Base-by-base conservation (phyloP, 2,888 invertebrate genomes). In the Drosophila atripex region DNA sequence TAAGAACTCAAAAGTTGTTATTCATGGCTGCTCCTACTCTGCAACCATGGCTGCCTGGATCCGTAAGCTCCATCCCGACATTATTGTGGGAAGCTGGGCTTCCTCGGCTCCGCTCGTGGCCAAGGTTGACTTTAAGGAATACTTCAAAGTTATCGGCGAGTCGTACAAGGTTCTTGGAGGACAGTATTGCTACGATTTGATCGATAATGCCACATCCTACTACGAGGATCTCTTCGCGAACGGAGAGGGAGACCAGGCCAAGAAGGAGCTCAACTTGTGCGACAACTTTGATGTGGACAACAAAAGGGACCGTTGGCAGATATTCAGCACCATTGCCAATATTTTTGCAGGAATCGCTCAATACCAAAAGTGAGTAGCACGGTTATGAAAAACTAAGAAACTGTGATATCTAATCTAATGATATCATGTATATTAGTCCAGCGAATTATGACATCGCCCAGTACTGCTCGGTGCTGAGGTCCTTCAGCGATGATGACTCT, bases 1-100 rank as follows among this genome's bases (percentile, higher is more conserved):
- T 3, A 72, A 76, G 56, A 73, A 91, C 46, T 90, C 92, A 1
- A 90, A 88, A 39, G 90, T 86, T 0, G 82, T 94, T 28, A 89
- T 94, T 43, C 93, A 93, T 64, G 94, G 94, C 2, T 93, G 94
- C 0, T 94, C 94, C 0, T 94, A 94, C 75, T 93, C 94, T 0
- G 94, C 93, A 0, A 94, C 93, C 63, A 93, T 94, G 93, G 94
- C 92, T n/a, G 89, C 93, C 39, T 94, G 94, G 94, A 93, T 94
- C 66, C 93, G 93, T 71, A 91, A 93, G 64, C 90, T 93, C 28
- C 94, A 94, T 85, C 94, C 94, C 0, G 93, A 94, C 68, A 87
- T 94, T 8, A 92, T 92, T 0, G 80, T 89, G 30, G 94, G 94
- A 1, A 92, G 92, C 0, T 91, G 94, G 43, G 94, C 94, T 0